phyloP scores from a whole-genome alignment of 2,797 vertebrate genomes.

The Mormyrops attenuatus region DNA sequence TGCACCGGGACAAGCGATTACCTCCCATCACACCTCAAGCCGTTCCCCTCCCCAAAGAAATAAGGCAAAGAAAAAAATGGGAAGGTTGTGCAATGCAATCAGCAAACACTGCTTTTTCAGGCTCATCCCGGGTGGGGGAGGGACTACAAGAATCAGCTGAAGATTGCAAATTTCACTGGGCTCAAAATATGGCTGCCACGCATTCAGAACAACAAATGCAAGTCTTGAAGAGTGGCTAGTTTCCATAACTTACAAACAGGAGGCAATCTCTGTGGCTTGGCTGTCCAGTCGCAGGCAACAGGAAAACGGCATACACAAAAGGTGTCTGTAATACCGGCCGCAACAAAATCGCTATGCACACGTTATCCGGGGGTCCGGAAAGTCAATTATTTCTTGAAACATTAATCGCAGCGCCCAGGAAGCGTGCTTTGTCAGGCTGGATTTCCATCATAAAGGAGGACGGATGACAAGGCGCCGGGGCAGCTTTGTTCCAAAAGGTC shows the following conservation, averaged over 20 bases:
- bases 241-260: not conserved
- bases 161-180: not conserved
- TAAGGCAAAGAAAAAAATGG: not conserved
- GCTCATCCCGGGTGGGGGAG: not conserved
- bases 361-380: not conserved
- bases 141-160: not conserved
- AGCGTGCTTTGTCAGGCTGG: not conserved
- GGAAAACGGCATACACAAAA: conserved; percentile 15
- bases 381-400: conserved; percentile 12
- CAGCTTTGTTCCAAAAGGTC: conserved; percentile 22
- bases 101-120: too few relatives aligned
- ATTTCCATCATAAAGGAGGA: conserved; percentile 17
- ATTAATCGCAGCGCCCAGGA: not conserved
- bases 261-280: not conserved
- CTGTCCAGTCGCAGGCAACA: conserved; percentile 16
- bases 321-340: not conserved
- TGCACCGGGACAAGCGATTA: not conserved
- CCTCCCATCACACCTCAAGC: not conserved
- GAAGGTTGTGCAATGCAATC: not conserved
- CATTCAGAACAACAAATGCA: not conserved
- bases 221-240: not conserved
- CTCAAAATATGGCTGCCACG: not conserved
- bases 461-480: not conserved
- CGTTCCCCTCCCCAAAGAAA: not conserved
- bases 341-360: not conserved